Percentiles rank a stretch among this genome's conserved stretches.
These are phyloP conservation scores for Panthera uncia DNA, from an alignment of 2,113 vertebrate genomes.

Conservation along the genomic window DNA sequence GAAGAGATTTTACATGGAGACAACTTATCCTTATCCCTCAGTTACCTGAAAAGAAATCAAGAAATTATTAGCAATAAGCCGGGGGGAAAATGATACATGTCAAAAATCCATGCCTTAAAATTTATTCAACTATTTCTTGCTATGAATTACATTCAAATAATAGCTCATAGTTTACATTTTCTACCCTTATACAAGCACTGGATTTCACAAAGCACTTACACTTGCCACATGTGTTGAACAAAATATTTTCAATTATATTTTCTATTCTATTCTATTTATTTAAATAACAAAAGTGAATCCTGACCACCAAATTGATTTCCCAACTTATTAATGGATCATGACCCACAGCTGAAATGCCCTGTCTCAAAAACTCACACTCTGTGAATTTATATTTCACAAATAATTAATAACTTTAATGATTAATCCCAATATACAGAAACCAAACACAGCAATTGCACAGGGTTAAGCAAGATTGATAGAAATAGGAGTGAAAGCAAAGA, in stretches of 20 bases:
- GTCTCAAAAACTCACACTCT: not conserved
- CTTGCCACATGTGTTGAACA: not conserved
- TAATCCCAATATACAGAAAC: not conserved
- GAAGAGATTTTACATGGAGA: not conserved
- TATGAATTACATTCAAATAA: not conserved
- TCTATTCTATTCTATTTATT: not conserved
- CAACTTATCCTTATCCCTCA: not conserved
- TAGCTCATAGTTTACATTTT: not conserved
- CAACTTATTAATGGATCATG: not conserved
- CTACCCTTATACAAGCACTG: not conserved
- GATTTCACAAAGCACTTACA: not conserved
- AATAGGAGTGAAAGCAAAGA: not conserved
- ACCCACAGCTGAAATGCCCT: not conserved
- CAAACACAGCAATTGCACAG: not conserved
- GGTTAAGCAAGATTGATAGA: not conserved
- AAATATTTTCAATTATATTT: not conserved
- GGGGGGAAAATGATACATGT: not conserved
- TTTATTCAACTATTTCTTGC: not conserved
- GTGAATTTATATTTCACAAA: not conserved
- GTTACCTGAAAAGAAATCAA: not conserved
- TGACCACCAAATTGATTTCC: not conserved
- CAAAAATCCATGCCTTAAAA: not conserved
- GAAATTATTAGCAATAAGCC: not conserved
- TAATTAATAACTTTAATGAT: not conserved
- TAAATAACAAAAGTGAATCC: not conserved